Percentiles rank a stretch among this genome's conserved stretches.
These are phyloP conservation scores for Atta texana DNA, from an alignment of 1,140 invertebrate species.

Conservation along the genomic window DNA sequence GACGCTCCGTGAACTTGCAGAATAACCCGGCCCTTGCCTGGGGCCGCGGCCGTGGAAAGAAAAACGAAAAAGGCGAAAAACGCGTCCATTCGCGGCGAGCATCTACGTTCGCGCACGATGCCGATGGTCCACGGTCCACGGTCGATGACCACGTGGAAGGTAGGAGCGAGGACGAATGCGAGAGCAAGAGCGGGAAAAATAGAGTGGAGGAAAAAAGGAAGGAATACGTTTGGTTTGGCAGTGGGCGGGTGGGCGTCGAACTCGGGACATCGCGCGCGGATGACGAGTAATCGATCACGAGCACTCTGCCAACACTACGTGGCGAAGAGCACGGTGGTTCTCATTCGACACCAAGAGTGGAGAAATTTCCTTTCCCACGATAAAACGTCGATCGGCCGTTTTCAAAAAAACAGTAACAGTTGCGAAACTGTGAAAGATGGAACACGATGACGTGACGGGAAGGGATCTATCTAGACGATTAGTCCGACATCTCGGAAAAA, in stretches of 20 bases:
- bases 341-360: conserved; percentile 64
- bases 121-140: conserved; percentile 41
- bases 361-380: background rate
- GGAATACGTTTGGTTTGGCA: conserved; percentile 80
- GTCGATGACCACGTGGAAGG: conserved; percentile 65
- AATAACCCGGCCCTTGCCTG: conserved; percentile 30
- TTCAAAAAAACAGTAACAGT: background rate
- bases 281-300: conserved; percentile 85
- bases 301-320: conserved; percentile 82
- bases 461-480: background rate
- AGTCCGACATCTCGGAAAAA: conserved; percentile 4
- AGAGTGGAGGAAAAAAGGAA: conserved; percentile 69
- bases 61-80: conserved; percentile 47
- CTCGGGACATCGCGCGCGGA: conserved; percentile 80
- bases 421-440: background rate
- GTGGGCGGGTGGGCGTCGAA: conserved; percentile 76
- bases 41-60: background rate
- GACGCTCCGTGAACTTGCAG: conserved; percentile 57
- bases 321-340: conserved; percentile 76
- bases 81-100: conserved; percentile 53
- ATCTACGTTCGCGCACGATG: conserved; percentile 32
- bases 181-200: conserved; percentile 17
- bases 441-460: background rate
- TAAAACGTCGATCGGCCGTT: background rate
- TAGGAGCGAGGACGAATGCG: conserved; percentile 34